Conservation (phyloP, 2,888 invertebrate species). For the Drosophila prostipennis region DNA sequence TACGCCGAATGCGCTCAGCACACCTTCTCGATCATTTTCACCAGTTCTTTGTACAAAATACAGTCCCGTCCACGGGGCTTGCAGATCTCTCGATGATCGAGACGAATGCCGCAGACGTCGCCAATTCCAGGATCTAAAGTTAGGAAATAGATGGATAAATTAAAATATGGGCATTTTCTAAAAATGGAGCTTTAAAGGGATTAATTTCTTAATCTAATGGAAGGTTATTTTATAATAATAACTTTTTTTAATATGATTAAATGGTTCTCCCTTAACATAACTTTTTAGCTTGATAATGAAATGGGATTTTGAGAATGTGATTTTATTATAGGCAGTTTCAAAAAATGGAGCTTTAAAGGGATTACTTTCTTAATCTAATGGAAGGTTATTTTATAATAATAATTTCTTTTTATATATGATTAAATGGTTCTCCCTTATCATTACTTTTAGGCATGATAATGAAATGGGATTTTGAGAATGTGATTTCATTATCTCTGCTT, state of each 20-base stretch:
- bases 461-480: background rate
- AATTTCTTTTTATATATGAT: too few relatives aligned
- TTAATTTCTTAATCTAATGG: background rate
- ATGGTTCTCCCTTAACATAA: background rate
- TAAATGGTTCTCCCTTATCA: background rate
- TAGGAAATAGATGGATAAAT: background rate
- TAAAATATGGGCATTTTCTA: background rate
- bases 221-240: background rate
- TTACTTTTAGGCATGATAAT: background rate
- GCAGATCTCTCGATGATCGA: conserved; percentile 94
- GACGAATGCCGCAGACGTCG: conserved; percentile 88
- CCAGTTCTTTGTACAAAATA: conserved; percentile 88
- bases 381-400: background rate
- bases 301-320: background rate
- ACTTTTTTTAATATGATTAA: too few relatives aligned
- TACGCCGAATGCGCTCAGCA: conserved; percentile 63
- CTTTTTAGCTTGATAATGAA: background rate
- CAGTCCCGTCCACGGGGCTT: conserved; percentile 91
- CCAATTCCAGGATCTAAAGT: conserved; percentile 92
- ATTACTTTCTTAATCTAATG: background rate
- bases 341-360: background rate
- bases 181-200: background rate
- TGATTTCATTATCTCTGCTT: background rate
- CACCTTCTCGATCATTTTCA: conserved; percentile 86
- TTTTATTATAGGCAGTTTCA: background rate